phyloP scores from a whole-genome alignment of 1,140 invertebrate species.

The Geopemphigus sp. region DNA sequence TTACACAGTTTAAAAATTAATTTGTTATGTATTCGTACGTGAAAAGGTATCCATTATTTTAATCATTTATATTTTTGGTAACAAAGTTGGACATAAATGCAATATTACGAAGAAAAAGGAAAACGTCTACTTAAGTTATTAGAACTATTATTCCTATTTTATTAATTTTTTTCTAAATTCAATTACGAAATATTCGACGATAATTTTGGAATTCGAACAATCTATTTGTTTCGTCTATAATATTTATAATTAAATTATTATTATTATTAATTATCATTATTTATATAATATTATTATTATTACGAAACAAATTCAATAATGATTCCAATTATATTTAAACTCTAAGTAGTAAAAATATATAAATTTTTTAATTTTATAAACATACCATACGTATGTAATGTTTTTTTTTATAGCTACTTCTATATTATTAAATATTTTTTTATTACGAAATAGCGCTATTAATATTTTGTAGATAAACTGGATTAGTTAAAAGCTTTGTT shows the following conservation, averaged over 20 bases:
- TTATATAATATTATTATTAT: too few relatives aligned
- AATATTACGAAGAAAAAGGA: not conserved
- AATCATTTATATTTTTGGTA: not conserved
- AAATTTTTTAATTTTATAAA: not conserved
- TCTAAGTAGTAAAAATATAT: not conserved
- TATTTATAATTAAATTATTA: not conserved
- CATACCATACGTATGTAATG: not conserved
- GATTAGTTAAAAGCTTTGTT: slow-evolving; percentile 8
- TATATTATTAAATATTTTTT: not conserved
- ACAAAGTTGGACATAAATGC: not conserved
- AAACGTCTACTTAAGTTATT: slow-evolving; percentile 3
- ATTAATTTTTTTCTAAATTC: not conserved
- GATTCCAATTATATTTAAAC: not conserved
- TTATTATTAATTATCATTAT: not conserved
- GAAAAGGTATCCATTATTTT: not conserved
- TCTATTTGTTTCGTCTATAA: not conserved
- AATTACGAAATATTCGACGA: not conserved
- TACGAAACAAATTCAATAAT: too few relatives aligned
- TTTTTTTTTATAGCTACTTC: not conserved
- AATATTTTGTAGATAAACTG: not conserved
- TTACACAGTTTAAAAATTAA: not conserved
- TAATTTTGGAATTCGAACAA: not conserved
- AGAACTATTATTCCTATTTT: not conserved
- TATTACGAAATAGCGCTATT: not conserved
- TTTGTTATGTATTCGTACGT: not conserved